Conservation (phyloP, 2,113 vertebrate genomes). For the Ctenomys sociabilis region DNA sequence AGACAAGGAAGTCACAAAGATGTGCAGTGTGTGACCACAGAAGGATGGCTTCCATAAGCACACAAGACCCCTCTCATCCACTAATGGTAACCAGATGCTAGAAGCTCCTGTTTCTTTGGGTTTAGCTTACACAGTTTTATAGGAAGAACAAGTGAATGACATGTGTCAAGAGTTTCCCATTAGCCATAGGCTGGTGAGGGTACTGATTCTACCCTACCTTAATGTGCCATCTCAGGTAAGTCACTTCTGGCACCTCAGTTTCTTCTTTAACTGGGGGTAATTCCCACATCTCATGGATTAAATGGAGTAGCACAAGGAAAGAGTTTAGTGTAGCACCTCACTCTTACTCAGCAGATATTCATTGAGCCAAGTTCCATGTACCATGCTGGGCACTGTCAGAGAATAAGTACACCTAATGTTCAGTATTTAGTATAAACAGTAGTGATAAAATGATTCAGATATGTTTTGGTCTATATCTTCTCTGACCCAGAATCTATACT, state of each 20-base stretch:
- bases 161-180: background rate
- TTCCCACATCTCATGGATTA: background rate
- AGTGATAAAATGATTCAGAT: background rate
- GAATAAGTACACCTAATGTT: background rate
- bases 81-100: background rate
- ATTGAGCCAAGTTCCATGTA: accelerated
- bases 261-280: background rate
- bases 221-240: background rate
- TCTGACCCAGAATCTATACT: background rate
- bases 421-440: background rate
- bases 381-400: accelerated
- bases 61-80: background rate
- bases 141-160: background rate
- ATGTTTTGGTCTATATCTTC: background rate
- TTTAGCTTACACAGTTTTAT: background rate
- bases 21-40: background rate
- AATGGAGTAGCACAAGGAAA: accelerated
- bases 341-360: accelerated
- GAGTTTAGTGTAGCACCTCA: background rate
- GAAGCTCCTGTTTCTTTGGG: background rate
- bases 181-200: accelerated
- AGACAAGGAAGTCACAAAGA: background rate
- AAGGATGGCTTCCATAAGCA: background rate
- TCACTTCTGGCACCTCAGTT: background rate
- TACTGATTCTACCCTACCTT: background rate